Base-by-base conservation (phyloP, 2,797 vertebrate genomes). In the Acrossocheilus wenchowensis region DNA sequence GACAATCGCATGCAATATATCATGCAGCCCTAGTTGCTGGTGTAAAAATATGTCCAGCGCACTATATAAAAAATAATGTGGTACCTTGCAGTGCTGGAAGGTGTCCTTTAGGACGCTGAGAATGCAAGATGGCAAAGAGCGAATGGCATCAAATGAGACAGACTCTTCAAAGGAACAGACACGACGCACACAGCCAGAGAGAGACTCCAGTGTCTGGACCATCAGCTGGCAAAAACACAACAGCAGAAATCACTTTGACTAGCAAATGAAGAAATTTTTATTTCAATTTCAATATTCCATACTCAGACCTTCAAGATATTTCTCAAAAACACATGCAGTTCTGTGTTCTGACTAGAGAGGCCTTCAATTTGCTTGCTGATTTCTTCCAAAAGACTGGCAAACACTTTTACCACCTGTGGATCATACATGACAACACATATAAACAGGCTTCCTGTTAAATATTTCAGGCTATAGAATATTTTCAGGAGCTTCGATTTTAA, bases 81-180 rank as follows among this genome's bases (percentile, higher is more conserved):
- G 7, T 77, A 97, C 97, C 95, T 96, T 99, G 93, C 98, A 99
- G 92, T 99, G 97, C 60, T 94, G 94, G 91, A 99, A 99, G 0
- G 96, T 96, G 90, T 94, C 94, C 92, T 93, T 97, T 41, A 99
- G 90, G 30, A 99, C 85, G 8, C 95, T 94, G 43, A 99, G 95
- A 74, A 97, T 86, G 0, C 95, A 97, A 48, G 93, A 84, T 0
- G 97, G 97, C 8, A 99, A 94, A 36, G 97, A 97, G 79, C 94
- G 96, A 86, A 99, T 93, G 30, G 91, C 91, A 36, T 92, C 91
- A 52, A 98, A 90, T 54, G 94, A 85, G 54, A 96, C 75, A 0
- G 92, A 50, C 75, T 96, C 95, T 19, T 96, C 95, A 78, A 96
- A 92, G 0, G 95, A 93, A 91, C 96, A 94, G 64, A 97, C 7